Base-by-base conservation (phyloP, 2,797 vertebrate genomes). In the Mus minutoides region DNA sequence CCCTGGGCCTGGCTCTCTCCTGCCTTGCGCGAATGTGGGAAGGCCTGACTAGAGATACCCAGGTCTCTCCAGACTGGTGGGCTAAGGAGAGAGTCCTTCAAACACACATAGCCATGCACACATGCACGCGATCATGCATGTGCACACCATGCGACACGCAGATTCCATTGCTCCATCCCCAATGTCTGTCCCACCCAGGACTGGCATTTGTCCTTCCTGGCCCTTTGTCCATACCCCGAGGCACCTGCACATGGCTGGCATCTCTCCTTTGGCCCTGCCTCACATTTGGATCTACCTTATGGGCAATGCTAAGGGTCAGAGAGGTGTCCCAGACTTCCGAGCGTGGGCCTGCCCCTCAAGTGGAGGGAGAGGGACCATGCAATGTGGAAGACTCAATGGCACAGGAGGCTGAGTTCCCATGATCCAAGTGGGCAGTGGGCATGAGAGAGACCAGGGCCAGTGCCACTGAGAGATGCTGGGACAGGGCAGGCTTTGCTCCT, bases 1-100 rank as follows among this genome's bases (percentile, higher is more conserved):
- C 87, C 89, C 92, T 37, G 43, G 89, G 92, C 79, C 94, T 88
- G 93, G 73, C 83, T 97, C 82, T 97, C 82, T 88, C 85, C 73
- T 31, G 92, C 67, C 88, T 85, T 54, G 80, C 86, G 93, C 83
- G 71, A 77, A 93, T 2, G 7, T 84, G 43, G 95, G 84, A 58
- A 46, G 58, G 94, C 85, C 84, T 75, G 54, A 95, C 43, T 9
- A 31, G 69, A 83, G 90, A 58, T 21, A 1, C 17, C 6, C 58
- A 78, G 77, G 80, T 75, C 34, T 56, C 54, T 64, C 17, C 14
- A 34, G 67, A 67, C 58, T 29, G 1, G 9, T 1, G 49, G 85
- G 34, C 75, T 49, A 40, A 19, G 80, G 76, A 83, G 93, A 64
- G 19, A 16, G 9, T 6, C 24, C 2, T 3, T 19, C 2, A 6